Conservation (phyloP, 2,113 vertebrate genomes). For the Micromys minutus region DNA sequence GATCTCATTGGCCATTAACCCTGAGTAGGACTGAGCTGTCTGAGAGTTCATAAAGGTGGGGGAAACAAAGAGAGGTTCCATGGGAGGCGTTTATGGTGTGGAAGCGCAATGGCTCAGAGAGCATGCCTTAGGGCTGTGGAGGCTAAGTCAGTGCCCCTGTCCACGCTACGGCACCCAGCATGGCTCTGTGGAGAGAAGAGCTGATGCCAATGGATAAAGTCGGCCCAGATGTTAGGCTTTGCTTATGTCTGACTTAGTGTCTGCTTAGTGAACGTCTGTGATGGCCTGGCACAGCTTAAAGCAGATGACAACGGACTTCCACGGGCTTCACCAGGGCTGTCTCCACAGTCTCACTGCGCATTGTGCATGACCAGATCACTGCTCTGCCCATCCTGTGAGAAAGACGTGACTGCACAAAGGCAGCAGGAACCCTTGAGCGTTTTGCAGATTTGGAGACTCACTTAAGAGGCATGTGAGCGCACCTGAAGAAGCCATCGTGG, state of each 20-base stretch:
- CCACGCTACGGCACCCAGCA: background rate
- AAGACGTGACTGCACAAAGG: background rate
- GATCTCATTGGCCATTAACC: background rate
- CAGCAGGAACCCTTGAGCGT: background rate
- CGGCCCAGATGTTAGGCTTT: background rate
- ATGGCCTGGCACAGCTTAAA: background rate
- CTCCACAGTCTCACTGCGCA: background rate
- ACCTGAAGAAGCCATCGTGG: background rate
- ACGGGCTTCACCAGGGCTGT: background rate
- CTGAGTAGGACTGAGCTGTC: background rate
- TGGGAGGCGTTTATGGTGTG: background rate
- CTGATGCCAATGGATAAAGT: background rate
- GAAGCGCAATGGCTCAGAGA: background rate
- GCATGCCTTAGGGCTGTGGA: background rate
- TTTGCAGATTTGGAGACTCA: background rate
- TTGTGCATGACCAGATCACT: background rate
- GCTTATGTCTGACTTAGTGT: background rate
- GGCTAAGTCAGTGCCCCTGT: background rate
- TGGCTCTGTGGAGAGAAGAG: background rate
- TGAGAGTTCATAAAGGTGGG: background rate
- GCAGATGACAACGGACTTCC: background rate
- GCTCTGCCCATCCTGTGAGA: background rate
- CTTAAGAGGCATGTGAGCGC: background rate
- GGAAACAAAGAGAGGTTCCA: background rate
- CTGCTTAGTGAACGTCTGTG: background rate